Evolutionary conservation across 1,140 invertebrate genomes (phyloP), one percentile per base, ranked within the genome.

Genomic region (Aleiodes sp.): DNA sequence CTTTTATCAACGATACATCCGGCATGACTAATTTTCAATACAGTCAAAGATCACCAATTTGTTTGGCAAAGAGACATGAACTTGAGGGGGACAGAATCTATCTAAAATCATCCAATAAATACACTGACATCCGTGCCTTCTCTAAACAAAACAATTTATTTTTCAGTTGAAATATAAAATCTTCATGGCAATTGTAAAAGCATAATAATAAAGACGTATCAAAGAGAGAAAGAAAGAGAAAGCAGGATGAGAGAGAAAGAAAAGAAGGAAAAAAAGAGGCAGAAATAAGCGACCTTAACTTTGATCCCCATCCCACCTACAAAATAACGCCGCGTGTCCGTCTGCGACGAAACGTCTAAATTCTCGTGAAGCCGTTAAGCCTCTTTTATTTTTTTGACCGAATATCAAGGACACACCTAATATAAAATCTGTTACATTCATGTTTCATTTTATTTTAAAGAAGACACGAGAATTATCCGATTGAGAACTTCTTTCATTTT

Each of bases 331-430:
- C 43, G 41, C 39, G 19, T 16, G 63, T 31, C 66, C 59, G 66
- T 35, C 64, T 31, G 46, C 31, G 41, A 57, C 64, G 64, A 52
- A n/a, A 68, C 39, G 59, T 68, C 66, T 68, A 62, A 68, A 68
- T 68, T 68, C 66, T 68, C 59, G 66, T 39, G 59, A 68, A 68
- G 66, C 66, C 66, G 66, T 61, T 68, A 68, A 68, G 59, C 46
- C 37, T 62, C 24, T 46, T 68, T 68, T 68, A 41, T 60, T 61
- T 62, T 68, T 62, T 43, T 9, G 16, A 35, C 66, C 8, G 21
- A 46, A 19, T 68, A 68, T 68, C 66, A 68, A 68, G 66, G 66
- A 68, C 66, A 33, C 57, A 19, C 10, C 19, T 14, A 16, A 31
- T 65, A 37, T 24, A n/a, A 37, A 37, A 28, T 37, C 57, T 21